Conservation (phyloP, 2,888 invertebrate genomes). For the Caenorhabditis uteleia region DNA sequence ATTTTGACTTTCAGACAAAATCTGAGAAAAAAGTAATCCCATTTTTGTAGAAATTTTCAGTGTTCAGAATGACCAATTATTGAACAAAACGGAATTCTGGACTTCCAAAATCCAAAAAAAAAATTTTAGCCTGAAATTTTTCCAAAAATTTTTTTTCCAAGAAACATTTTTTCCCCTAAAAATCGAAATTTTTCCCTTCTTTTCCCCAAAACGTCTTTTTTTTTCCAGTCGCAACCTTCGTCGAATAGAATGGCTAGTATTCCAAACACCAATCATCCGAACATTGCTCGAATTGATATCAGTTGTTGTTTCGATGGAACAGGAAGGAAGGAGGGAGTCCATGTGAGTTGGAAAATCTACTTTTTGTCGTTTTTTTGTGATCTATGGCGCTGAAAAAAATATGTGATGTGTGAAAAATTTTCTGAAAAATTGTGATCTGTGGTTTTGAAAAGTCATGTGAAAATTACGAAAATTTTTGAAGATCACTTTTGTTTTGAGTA, state of each 20-base stretch:
- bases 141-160: conserved; percentile 1
- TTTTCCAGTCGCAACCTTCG: conserved; percentile 55
- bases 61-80: too few species aligned
- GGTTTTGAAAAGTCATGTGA: too few species aligned
- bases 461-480: background rate
- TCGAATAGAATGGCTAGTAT: conserved; percentile 66
- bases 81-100: too few species aligned
- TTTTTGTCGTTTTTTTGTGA: background rate
- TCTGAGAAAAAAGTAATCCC: too few species aligned
- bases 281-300: conserved; percentile 61
- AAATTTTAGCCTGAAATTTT: background rate
- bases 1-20: too few species aligned
- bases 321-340: conserved; percentile 31
- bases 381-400: background rate
- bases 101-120: too few species aligned
- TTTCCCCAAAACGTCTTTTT: background rate
- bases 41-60: too few species aligned
- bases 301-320: conserved; percentile 66
- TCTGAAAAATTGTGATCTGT: too few species aligned
- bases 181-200: background rate
- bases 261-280: conserved; percentile 66
- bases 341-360: conserved; percentile 7
- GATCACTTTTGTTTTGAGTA: background rate
- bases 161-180: background rate
- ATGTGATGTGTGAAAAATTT: too few species aligned